Percentiles rank a stretch among this genome's conserved stretches.
Evolutionary conservation across 1,140 invertebrate genomes (phyloP).

Genomic region (Drosophila jambulina): DNA sequence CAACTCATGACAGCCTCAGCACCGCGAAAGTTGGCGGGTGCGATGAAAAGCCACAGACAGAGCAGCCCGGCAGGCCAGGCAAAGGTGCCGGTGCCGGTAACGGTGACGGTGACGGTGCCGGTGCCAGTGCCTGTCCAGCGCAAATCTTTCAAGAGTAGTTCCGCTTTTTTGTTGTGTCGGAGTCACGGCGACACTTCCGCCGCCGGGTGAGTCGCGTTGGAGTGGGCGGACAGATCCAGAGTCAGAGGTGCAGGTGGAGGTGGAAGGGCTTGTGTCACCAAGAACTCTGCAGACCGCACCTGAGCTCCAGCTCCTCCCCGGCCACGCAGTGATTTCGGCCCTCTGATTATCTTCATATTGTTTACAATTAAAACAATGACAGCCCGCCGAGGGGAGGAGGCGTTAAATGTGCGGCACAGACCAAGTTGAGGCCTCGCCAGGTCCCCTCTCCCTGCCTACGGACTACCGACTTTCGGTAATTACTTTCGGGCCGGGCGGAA

Average conservation of each 20-base stretch:
- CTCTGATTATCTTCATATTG: constrained; percentile 74
- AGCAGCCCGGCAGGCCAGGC: constrained; percentile 8
- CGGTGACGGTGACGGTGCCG: not conserved
- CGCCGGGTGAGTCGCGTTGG: constrained; percentile 12
- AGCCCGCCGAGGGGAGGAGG: constrained; percentile 17
- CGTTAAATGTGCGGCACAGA: constrained; percentile 70
- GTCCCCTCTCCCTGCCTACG: not conserved
- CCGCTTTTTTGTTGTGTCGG: constrained; percentile 77
- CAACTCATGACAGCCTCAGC: constrained; percentile 65
- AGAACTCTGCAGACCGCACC: constrained; percentile 48
- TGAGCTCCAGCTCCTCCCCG: constrained; percentile 27
- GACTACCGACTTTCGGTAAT: constrained; percentile 47
- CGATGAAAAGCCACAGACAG: constrained; percentile 57
- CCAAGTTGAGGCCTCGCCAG: constrained; percentile 40
- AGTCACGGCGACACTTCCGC: constrained; percentile 66
- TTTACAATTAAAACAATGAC: constrained; percentile 71
- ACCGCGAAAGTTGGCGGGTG: constrained; percentile 47
- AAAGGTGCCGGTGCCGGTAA: constrained; percentile 39
- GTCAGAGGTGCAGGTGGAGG: constrained; percentile 2
- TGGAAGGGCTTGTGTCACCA: constrained; percentile 53
- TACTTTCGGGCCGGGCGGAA: constrained; percentile 51
- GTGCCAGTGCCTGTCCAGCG: constrained; percentile 46
- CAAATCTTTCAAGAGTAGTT: constrained; percentile 85
- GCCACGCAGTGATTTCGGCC: constrained; percentile 43
- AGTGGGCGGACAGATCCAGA: not conserved